Base-by-base conservation (phyloP, 2,113 vertebrate genomes). In the Heptranchias perlo region DNA sequence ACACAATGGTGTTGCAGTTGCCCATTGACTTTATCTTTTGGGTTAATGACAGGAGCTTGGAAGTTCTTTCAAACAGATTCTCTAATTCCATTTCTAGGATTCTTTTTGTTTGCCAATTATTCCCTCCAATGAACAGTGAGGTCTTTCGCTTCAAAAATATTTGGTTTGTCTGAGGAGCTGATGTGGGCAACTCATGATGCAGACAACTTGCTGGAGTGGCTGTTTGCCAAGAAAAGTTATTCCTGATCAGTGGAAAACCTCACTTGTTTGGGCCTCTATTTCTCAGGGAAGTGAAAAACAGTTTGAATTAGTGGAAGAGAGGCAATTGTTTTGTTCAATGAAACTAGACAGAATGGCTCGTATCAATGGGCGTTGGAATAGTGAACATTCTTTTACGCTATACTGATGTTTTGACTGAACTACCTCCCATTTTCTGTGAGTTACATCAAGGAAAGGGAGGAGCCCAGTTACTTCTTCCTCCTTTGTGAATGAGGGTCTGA, bases 211-310 rank as follows among this genome's bases (percentile, higher is more conserved):
- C 39, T 39, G 76, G n/a, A 14, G 5, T 82, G 76, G n/a, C 3
- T 44, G 16, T n/a, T 82, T 82, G n/a, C 14, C 39, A 82, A 82
- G 28, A 58, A 35, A 76, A 13, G n/a, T n/a, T n/a, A 16, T 61
- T 62, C 54, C 31, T 92, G 89, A n/a, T 21, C 23, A 61, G 21
- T 35, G 25, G 23, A 65, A 69, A 95, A 52, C 25, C 21, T 58
- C 52, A 69, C 1, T 67, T 31, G 39, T 95, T 95, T 52, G 25
- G 39, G 64, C 64, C 4, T 28, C 64, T 95, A 47, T 25, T 95
- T 94, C 35, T 69, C 93, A 67, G 23, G n/a, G 28, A 69, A 95
- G 13, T 95, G 62, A 95, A 58, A 58, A 95, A 65, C 28, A 94
- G 18, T 44, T 94, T 93, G 35, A 64, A 93, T 87, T 23, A 61